Evolutionary conservation across 1,140 invertebrate genomes (phyloP).

Genomic region (Zaprionus tsacasi): DNA sequence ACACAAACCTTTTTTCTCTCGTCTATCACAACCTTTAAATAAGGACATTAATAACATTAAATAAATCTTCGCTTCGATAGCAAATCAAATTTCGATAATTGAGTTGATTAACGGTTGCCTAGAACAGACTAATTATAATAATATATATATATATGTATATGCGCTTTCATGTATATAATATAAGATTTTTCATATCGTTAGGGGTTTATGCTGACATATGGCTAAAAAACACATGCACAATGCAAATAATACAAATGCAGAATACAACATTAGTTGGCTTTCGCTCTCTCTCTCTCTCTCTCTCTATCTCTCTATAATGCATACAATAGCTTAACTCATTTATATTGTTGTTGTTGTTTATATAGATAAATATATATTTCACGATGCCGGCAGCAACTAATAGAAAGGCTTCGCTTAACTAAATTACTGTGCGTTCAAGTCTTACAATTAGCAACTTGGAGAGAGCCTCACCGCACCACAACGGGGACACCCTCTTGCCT

Average conservation of each 20-base stretch:
- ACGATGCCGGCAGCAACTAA: conserved; percentile 40
- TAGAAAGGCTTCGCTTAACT: conserved; percentile 42
- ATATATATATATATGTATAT: conserved; percentile 29
- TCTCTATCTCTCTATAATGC: conserved; percentile 43
- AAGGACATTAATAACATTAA: conserved; percentile 66
- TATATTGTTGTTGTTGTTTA: conserved; percentile 5
- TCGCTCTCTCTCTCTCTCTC: conserved; percentile 17
- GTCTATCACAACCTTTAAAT: conserved; percentile 79
- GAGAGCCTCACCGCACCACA: conserved; percentile 32
- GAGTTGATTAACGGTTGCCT: conserved; percentile 61
- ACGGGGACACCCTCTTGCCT: conserved; percentile 48
- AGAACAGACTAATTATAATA: conserved; percentile 59
- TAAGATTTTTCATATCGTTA: conserved; percentile 29
- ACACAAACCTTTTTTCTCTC: conserved; percentile 59
- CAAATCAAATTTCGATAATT: conserved; percentile 68
- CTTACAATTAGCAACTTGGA: conserved; percentile 64
- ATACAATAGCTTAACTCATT: conserved; percentile 17
- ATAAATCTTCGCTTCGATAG: conserved; percentile 36
- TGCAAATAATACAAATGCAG: conserved; percentile 79
- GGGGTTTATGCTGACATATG: conserved; percentile 47
- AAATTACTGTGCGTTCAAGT: conserved; percentile 78
- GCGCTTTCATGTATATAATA: conserved; percentile 49
- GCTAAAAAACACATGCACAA: conserved; percentile 70
- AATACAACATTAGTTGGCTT: conserved; percentile 56
- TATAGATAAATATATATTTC: conserved; percentile 26